phyloP scores from a whole-genome alignment of 1,140 invertebrate genomes.

The Drosophila virilis region DNA sequence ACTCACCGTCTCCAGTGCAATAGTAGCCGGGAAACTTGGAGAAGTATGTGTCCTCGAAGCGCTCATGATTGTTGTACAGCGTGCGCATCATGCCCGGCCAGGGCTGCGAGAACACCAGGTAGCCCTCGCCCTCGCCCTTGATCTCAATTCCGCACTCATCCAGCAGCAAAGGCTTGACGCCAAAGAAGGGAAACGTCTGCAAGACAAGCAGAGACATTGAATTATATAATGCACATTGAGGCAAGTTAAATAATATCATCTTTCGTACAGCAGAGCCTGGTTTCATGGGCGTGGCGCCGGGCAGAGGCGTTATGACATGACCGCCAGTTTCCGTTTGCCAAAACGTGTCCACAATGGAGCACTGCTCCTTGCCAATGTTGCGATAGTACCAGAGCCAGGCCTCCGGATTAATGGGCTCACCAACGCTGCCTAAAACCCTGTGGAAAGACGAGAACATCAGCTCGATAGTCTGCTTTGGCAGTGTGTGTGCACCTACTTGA shows the following conservation, averaged over 20 bases:
- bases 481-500: constrained; percentile 83
- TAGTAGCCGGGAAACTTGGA: constrained; percentile 98
- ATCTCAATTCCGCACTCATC: constrained; percentile 95
- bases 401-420: constrained; percentile 99
- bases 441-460: constrained; percentile 1
- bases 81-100: constrained; percentile 99
- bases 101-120: constrained; percentile 95
- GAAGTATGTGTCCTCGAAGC: constrained; percentile 98
- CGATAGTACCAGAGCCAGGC: constrained; percentile 99
- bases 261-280: constrained; percentile 97
- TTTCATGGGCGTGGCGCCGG: constrained; percentile 97
- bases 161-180: constrained; percentile 94
- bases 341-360: constrained; percentile 98
- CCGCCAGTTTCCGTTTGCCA: constrained; percentile 99
- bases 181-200: constrained; percentile 98
- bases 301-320: constrained; percentile 96
- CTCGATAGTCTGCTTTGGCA: not conserved
- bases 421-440: constrained; percentile 96
- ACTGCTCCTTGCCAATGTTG: constrained; percentile 91
- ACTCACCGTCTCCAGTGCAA: constrained; percentile 97
- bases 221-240: not conserved
- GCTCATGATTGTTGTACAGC: constrained; percentile 95
- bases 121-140: constrained; percentile 95
- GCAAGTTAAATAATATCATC: not conserved
- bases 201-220: constrained; percentile 39